Base-by-base conservation (phyloP, 2,888 invertebrate species). In the Leptinotarsa haldemani region DNA sequence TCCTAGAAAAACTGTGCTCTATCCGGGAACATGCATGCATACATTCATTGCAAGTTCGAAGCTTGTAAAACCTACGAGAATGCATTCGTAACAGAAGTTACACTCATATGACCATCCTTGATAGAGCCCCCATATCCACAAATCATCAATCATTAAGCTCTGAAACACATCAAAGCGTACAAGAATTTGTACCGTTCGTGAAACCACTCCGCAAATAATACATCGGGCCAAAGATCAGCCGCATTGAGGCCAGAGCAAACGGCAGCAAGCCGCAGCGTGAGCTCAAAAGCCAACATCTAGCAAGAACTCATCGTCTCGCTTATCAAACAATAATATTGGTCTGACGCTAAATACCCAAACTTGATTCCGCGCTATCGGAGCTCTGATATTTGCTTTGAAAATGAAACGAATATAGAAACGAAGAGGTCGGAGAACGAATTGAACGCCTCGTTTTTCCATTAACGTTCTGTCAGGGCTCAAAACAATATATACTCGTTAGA, bases 261-360 rank as follows among this genome's bases (percentile, higher is more conserved):
- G 15, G 25, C 5, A 22, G 25, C 58, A 58, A 22, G 16, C 58
- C 58, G 58, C 58, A 58, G 16, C 22, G 13, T 13, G 15, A 58
- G 58, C 58, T 13, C 58, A 58, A 58, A 58, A 58, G 58, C 58
- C 25, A 58, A 58, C 58, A 58, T 58, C 58, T 58, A 20, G 15
- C 58, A 58, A 22, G 15, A 22, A 58, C 58, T 58, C 58, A 15
- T 58, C 58, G 58, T 15, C 58, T 20, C 15, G 25, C 58, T 58
- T 25, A 58, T 58, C 58, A 58, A 58, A 58, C 58, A 58, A 58
- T 15, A 58, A 58, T 58, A 58, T 58, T 25, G 58, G 58, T 58
- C 16, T 58, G 25, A 58, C 58, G 58, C 25, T 58, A 58, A 58
- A 58, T 58, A 58, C 58, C 20, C 22, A 16, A 25, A 25, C 22